A percentile compares a stretch with the other conserved stretches of the same genome.
Conservation (phyloP, 1,140 invertebrate species). For the Cyrtorhinus lividipennis region DNA sequence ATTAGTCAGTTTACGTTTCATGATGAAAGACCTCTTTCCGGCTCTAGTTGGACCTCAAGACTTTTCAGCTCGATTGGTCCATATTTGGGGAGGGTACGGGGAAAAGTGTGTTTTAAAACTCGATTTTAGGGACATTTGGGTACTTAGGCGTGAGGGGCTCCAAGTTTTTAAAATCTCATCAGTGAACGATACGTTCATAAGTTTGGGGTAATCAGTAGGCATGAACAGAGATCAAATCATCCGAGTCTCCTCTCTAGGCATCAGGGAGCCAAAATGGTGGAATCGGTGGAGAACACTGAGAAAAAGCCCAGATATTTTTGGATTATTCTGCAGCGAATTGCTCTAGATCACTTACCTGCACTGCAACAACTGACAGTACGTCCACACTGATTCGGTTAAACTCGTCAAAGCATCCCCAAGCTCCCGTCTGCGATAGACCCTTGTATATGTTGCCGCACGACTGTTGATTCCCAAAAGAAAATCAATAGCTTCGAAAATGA, state of each 20-base stretch:
- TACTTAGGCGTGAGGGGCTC: too few relatives aligned
- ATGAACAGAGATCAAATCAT: neutral
- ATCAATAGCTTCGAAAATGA: neutral
- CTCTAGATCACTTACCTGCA: slow-evolving; percentile 41
- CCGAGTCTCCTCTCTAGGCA: too few relatives aligned
- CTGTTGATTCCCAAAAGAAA: slow-evolving; percentile 27
- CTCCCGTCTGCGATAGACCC: slow-evolving; percentile 77
- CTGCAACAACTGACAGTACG: slow-evolving; percentile 83
- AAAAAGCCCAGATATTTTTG: neutral
- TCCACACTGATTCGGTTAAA: slow-evolving; percentile 89
- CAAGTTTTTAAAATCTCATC: neutral
- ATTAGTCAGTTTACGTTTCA: neutral
- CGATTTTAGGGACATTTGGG: too few relatives aligned
- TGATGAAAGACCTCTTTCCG: too few relatives aligned
- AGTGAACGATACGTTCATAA: neutral
- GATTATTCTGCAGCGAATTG: neutral
- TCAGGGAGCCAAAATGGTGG: neutral
- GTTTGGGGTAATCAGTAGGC: neutral
- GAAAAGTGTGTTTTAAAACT: too few relatives aligned
- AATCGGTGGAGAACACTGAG: too few relatives aligned
- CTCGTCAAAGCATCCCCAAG: slow-evolving; percentile 92
- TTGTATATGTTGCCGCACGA: slow-evolving; percentile 86
- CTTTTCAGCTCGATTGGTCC: neutral
- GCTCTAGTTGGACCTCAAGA: too few relatives aligned
- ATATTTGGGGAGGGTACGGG: neutral